Base-by-base conservation (phyloP, 2,797 vertebrate species). In the Phataginus tricuspis region DNA sequence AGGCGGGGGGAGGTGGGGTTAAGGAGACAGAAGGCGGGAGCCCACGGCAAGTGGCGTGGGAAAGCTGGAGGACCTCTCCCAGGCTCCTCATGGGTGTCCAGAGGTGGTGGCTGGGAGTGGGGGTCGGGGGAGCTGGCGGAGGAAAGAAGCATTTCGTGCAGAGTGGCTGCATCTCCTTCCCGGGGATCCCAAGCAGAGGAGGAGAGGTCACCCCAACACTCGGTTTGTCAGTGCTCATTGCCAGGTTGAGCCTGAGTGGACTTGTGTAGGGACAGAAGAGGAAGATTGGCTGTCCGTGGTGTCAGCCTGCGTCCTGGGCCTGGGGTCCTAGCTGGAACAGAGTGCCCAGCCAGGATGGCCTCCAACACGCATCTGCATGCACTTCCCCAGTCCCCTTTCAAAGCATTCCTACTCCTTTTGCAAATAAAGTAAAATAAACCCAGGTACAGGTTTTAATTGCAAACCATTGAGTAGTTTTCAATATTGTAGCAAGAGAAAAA, bases 281-380 rank as follows among this genome's bases (percentile, higher is more conserved):
- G 6, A 4, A 4, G 14, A 11, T 16, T 9, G 21, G 21, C 16
- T 55, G 25, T 9, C 2, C 18, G 61, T 2, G 9, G 49, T 4
- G 4, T 1, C 31, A 7, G 0, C 31, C 53, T 21, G 8, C 1
- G 5, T 1, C 34, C 37, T 6, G 21, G 27, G 11, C 12, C 0
- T n/a, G 3, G 5, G 2, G 0, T 13, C 19, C 57, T 11, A 14
- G 5, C 18, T 61, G 31, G 45, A 39, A 19, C 5, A 21, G 5
- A 11, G 2, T 5, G 23, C 71, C 31, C 72, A 8, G 57, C 29
- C 14, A n/a, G 39, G 34, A 4, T 12, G 10, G 1, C 4, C 72
- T 0, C 29, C 9, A 29, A 16, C 1, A 0, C 1, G 9, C 3
- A 0, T 49, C 57, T 82, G 25, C 18, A 6, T 18, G 2, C 15